phyloP scores from a whole-genome alignment of 2,888 invertebrate species.

The Dione vanillae region DNA sequence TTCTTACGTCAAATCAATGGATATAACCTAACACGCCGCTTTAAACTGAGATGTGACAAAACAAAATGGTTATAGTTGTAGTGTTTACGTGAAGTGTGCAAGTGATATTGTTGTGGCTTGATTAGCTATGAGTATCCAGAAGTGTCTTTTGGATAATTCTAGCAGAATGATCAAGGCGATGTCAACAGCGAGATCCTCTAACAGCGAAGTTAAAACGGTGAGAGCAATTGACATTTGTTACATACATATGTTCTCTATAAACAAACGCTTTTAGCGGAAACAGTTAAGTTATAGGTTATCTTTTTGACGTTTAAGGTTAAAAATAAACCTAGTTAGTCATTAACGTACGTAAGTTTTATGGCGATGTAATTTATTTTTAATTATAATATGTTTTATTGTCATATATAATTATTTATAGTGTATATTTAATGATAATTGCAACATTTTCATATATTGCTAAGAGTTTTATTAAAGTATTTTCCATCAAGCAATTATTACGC shows the following conservation, averaged over 20 bases:
- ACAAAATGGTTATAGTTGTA: constrained; percentile 60
- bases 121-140: constrained; percentile 80
- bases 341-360: constrained; percentile 34
- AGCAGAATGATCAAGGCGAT: constrained; percentile 82
- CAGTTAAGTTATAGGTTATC: constrained; percentile 52
- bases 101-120: constrained; percentile 69
- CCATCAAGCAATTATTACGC: background rate
- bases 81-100: constrained; percentile 58
- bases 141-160: constrained; percentile 82
- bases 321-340: constrained; percentile 41
- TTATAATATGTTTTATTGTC: constrained; percentile 2
- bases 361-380: constrained; percentile 28
- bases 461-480: background rate
- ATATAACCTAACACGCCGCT: constrained; percentile 79
- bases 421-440: constrained; percentile 1
- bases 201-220: constrained; percentile 77
- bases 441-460: background rate
- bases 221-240: constrained; percentile 44
- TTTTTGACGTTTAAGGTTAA: constrained; percentile 45
- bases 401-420: constrained; percentile 8
- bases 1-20: constrained; percentile 84
- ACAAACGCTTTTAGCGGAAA: constrained; percentile 44
- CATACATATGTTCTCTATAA: constrained; percentile 37
- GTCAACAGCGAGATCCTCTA: constrained; percentile 76
- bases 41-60: constrained; percentile 69